Base-by-base conservation (phyloP, 2,888 invertebrate species). In the Leptinotarsa rubiginosa region DNA sequence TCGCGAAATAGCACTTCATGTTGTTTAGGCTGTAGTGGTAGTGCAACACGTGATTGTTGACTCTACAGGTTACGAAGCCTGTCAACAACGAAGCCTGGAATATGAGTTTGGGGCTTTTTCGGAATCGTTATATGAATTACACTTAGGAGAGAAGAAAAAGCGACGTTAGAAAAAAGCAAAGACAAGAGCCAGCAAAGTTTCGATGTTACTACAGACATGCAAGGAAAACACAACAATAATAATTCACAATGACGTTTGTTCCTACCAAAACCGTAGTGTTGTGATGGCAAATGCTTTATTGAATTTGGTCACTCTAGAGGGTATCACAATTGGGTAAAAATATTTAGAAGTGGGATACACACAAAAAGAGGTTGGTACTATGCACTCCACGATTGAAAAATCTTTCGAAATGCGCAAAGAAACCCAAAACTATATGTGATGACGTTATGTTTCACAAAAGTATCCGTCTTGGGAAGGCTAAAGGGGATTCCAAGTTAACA, bases 321-420 rank as follows among this genome's bases (percentile, higher is more conserved):
- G 31, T 31, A 59, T 78, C 20, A 75, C 69, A 22, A 77, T 78
- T 49, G 59, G 59, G 18, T 75, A 77, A 70, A 76, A 78, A 74
- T 77, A 76, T 73, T 52, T 76, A 25, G 69, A 76, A 65, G 72
- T 69, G 20, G 71, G 73, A 16, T 71, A 74, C 47, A 78, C 73
- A 22, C 75, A 76, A 68, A 75, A 75, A 75, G 76, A 76, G 69
- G 67, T 65, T 13, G 75, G 76, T 56, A 70, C 67, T 18, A 71
- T 76, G 76, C 76, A 75, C 59, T 69, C 71, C 10, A 69, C 56
- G 13, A 75, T 75, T 54, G 73, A 77, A 69, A 73, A 65, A n/a
- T 64, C 31, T 73, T 69, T 69, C 20, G 22, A 47, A 62, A 52
- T 47, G 73, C 73, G 41, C 66, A n/a, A 65, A 65, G 67, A 56